phyloP scores from a whole-genome alignment of 2,113 vertebrate species.

The Tragulus kanchil region DNA sequence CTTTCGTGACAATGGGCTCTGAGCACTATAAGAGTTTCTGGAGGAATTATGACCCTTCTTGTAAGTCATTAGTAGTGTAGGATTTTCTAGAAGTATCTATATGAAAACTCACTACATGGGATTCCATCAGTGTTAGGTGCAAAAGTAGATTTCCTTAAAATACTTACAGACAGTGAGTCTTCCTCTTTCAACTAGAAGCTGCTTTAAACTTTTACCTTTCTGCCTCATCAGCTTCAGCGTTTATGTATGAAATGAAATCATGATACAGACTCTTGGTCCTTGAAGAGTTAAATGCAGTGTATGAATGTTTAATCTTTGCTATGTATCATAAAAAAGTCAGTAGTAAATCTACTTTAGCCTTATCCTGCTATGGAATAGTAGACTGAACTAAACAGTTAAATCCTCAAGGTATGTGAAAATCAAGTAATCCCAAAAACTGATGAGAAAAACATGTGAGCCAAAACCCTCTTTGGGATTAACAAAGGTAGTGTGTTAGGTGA shows the following conservation, averaged over 20 bases:
- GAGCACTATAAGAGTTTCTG: background rate
- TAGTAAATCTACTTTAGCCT: background rate
- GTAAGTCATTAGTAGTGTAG: background rate
- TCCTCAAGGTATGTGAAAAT: background rate
- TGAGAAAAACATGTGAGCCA: background rate
- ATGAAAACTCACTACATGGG: too few relatives aligned
- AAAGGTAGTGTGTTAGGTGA: background rate
- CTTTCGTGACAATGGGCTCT: background rate
- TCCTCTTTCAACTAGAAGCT: background rate
- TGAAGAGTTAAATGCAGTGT: background rate
- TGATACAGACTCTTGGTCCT: rapidly evolving
- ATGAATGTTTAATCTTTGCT: background rate
- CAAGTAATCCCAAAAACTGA: background rate
- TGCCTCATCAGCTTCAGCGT: background rate
- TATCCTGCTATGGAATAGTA: background rate
- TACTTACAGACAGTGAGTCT: background rate
- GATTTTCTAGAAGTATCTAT: background rate
- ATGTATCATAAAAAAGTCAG: background rate
- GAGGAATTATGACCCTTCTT: background rate
- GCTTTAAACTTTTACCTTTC: background rate
- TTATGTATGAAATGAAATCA: background rate
- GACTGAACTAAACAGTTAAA: background rate
- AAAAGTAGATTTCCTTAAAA: background rate
- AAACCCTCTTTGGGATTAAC: background rate
- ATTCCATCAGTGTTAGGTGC: background rate